Evolutionary conservation across 2,888 invertebrate genomes (phyloP), one percentile per base, ranked within the genome.

Genomic region (Lycaena phlaeas): DNA sequence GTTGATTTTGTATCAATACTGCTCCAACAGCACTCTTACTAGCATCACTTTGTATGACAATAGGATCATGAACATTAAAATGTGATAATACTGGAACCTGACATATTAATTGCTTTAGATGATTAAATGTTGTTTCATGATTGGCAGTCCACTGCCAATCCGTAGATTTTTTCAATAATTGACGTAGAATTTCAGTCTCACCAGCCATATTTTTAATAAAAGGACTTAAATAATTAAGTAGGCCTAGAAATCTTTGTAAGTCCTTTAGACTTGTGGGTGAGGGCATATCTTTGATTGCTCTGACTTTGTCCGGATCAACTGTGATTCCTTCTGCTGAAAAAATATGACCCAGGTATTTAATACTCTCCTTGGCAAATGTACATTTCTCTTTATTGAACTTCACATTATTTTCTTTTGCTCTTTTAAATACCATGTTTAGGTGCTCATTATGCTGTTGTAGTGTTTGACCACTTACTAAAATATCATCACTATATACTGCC

Each of bases 311-410:
- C 1, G 42, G n/a, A n/a, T 51, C 48, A 12, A 34, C 41, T 17
- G 22, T 41, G 2, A 45, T 40, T 27, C 36, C 36, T 2, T 14
- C 1, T 26, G 4, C 27, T 41, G 36, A 36, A 18, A 41, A 36
- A 41, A 28, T 18, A 28, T 36, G 39, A 36, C 52, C 48, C 15
- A 51, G 10, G 38, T 48, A 52, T 39, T 43, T 45, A 12, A 51
- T 31, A 36, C 36, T 44, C 29, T 42, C n/a, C 18, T 34, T 37
- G 11, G 27, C 39, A 28, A 52, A 51, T 31, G n/a, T 12, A 42
- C 42, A 44, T 40, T 52, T 52, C 15, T 41, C 41, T 43, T 39
- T 41, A 27, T 44, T 47, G 42, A 48, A 45, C 27, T 47, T 48
- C 5, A 47, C 41, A 38, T 42, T 27, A 27, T 36, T 27, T 39